phyloP scores from a whole-genome alignment of 2,888 invertebrate genomes.

The Mythimna ferrago region DNA sequence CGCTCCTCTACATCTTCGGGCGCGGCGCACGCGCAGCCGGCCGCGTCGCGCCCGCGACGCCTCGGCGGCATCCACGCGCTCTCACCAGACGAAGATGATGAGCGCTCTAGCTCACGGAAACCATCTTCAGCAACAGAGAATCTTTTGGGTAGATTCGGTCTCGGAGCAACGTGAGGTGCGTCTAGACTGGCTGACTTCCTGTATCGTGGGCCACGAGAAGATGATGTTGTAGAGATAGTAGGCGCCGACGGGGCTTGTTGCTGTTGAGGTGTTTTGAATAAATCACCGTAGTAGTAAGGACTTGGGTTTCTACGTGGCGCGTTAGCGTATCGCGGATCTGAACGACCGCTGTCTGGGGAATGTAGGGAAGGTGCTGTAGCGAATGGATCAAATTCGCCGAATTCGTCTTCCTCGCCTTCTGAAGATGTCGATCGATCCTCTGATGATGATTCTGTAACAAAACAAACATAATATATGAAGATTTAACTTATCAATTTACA shows the following conservation, averaged over 20 bases:
- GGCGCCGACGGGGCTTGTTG: slow-evolving; percentile 88
- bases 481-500: slow-evolving; percentile 1
- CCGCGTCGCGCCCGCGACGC: slow-evolving; percentile 92
- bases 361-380: slow-evolving; percentile 91
- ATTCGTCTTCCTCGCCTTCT: slow-evolving; percentile 91
- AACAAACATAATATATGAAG: slow-evolving; percentile 29
- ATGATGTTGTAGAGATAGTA: slow-evolving; percentile 83
- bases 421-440: slow-evolving; percentile 88
- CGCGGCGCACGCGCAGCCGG: slow-evolving; percentile 94
- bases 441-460: slow-evolving; percentile 86
- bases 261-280: slow-evolving; percentile 90
- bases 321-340: slow-evolving; percentile 90
- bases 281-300: slow-evolving; percentile 95
- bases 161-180: slow-evolving; percentile 92
- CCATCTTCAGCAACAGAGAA: slow-evolving; percentile 94
- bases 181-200: slow-evolving; percentile 94
- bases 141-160: slow-evolving; percentile 91
- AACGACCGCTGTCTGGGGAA: slow-evolving; percentile 93
- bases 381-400: slow-evolving; percentile 88
- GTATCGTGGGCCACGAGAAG: slow-evolving; percentile 90
- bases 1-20: slow-evolving; percentile 93
- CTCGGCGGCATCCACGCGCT: slow-evolving; percentile 94
- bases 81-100: slow-evolving; percentile 90
- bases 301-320: slow-evolving; percentile 93
- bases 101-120: slow-evolving; percentile 90